Percentiles rank a stretch among this genome's conserved stretches.
Evolutionary conservation across 37 sponge, comb jelly and placozoan species (phyloP).

Genomic region (Dysidea cf. avara): DNA sequence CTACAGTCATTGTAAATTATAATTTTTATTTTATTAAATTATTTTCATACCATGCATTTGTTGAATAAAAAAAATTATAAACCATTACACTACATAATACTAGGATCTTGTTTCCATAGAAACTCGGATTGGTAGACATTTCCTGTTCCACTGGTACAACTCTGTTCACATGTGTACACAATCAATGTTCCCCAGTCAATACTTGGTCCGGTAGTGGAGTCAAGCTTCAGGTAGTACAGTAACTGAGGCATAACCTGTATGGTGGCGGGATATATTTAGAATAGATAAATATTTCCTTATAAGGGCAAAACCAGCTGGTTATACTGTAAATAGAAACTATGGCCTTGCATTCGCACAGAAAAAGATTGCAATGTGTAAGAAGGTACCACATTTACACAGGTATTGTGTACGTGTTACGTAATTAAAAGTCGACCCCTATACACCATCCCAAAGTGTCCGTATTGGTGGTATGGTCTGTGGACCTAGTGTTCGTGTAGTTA

Average conservation of each 20-base stretch:
- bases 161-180: slow-evolving; percentile 68
- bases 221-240: slow-evolving; percentile 75
- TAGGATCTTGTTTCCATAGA: slow-evolving; percentile 80
- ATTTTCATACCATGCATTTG: too few species aligned
- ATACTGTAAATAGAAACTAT: not conserved
- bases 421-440: too few species aligned
- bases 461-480: too few species aligned
- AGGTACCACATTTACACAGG: too few species aligned
- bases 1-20: too few species aligned
- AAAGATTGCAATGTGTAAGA: not conserved
- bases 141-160: slow-evolving; percentile 36
- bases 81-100: too few species aligned
- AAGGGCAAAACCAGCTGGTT: not conserved
- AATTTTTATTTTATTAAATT: too few species aligned
- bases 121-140: slow-evolving; percentile 70
- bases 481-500: too few species aligned
- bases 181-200: slow-evolving; percentile 89
- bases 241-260: slow-evolving; percentile 85
- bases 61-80: too few species aligned
- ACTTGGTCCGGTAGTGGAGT: slow-evolving; percentile 21
- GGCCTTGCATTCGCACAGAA: not conserved
- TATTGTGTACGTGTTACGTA: too few species aligned
- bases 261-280: too few species aligned
- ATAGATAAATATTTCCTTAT: not conserved
- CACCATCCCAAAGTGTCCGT: too few species aligned